Evolutionary conservation across 2,113 vertebrate genomes (phyloP), one percentile per base, ranked within the genome.

Genomic region (Syngnathus typhle): DNA sequence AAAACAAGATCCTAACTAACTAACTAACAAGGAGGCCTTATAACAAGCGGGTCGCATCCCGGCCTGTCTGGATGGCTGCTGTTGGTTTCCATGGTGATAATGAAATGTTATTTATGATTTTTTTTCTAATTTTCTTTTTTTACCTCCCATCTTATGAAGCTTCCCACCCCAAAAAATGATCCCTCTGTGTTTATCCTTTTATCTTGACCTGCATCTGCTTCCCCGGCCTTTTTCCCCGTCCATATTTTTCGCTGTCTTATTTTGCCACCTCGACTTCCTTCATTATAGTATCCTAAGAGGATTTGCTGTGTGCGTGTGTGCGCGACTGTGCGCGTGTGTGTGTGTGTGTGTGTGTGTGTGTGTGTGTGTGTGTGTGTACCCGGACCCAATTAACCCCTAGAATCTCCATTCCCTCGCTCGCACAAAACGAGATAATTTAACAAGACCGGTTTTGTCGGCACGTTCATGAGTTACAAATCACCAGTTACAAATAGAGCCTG

Each of bases 231-330:
- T 41, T 44, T 49, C 60, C 64, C 61, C 55, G 47, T 23, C 56
- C 6, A 13, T 16, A 2, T 72, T 67, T 75, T 64, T 70, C 68
- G 60, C 44, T 67, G 66, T 64, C 37, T 32, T 54, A 32, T 56
- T 47, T 56, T 64, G 55, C 51, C 61, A 39, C 62, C 58, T 80
- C 73, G 54, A 64, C 76, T 77, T 79, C 75, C 85, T 87, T 89
- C 86, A 85, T 89, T 84, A 88, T 82, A 89, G 75, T 69, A 82
- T 79, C 27, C 78, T 88, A 88, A 88, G 88, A 88, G 88, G 88
- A 89, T 89, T 88, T 87, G 65, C 70, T 62, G 73, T 71, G 68
- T 60, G 39, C 65, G 55, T 72, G 78, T 64, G 46, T 68, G 37
- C 69, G 64, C 27, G 27, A 32, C 37, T 60, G 69, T 54, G 51